These are phyloP conservation scores for Myodes glareolus DNA, from an alignment of 2,113 vertebrate species.

Conservation along the genomic window DNA sequence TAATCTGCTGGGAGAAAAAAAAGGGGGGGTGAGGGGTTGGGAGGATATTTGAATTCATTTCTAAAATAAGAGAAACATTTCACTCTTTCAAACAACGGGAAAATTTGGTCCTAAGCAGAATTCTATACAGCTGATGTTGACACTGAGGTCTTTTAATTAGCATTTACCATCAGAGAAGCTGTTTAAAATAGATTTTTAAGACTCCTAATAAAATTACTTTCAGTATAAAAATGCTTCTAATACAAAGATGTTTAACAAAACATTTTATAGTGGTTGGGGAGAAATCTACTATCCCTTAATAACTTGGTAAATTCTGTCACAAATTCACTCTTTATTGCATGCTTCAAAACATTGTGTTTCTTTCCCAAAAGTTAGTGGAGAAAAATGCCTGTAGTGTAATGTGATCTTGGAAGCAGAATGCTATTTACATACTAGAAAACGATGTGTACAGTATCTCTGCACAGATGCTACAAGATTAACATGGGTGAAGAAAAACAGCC, in stretches of 20 bases:
- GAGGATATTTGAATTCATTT: constrained; percentile 44
- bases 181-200: constrained; percentile 21
- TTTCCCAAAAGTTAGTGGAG: neutral
- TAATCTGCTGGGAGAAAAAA: neutral
- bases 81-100: constrained; percentile 44
- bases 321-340: neutral
- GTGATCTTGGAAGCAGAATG: neutral
- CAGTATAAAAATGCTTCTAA: constrained; percentile 12
- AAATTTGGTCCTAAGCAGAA: neutral
- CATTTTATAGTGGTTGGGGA: neutral
- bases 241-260: constrained; percentile 9
- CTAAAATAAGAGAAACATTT: constrained; percentile 18
- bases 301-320: neutral
- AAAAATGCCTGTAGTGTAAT: neutral
- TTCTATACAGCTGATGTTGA: neutral
- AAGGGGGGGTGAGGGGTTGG: neutral
- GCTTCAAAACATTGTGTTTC: neutral
- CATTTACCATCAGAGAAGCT: neutral
- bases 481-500: neutral
- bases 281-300: neutral
- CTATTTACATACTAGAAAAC: neutral
- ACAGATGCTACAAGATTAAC: neutral
- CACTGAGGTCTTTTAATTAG: neutral
- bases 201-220: constrained; percentile 1
- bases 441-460: neutral